Base-by-base conservation (phyloP, 1,140 invertebrate species). In the Harpegnathos saltator region DNA sequence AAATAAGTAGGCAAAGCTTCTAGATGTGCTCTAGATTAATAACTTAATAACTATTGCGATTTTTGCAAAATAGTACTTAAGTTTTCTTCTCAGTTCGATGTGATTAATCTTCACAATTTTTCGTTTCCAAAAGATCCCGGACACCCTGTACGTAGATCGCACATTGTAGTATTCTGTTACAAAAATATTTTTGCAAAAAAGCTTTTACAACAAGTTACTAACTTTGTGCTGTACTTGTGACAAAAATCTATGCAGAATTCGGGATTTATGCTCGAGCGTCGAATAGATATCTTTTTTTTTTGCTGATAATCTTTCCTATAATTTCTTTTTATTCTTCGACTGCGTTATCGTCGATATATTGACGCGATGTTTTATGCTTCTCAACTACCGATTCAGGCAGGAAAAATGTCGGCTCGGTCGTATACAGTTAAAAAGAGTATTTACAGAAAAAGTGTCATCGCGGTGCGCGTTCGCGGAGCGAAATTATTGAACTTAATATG, bases 171-270 rank as follows among this genome's bases (percentile, higher is more conserved):
- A 5, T 75, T 75, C 29, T 26, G 38, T 52, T 65, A 54, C 17
- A n/a, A 77, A 22, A 50, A 24, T 54, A 52, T 66, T 54, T 77
- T 54, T 17, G 9, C 38, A 9, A 9, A 56, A 66, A 77, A 75
- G 24, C 58, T 63, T 63, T 75, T 63, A 22, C 24, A 74, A 62
- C 24, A 22, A 38, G n/a, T 75, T 75, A 75, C 63, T 62, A 63
- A 75, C 48, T 75, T 50, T 75, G 17, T 75, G 22, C 11, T 52
- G 15, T 1, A 54, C 19, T 77, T 66, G 24, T 19, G 26, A 68
- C 15, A 66, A 17, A 66, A 17, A 66, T 66, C 54, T 77, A 24
- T 77, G 24, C n/a, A 56, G 33, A 77, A 22, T 54, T 38, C 19
- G 14, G 29, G 38, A 19, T 54, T 66, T 38, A 56, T 9, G 29